A percentile compares a stretch with the other conserved stretches of the same genome.
phyloP scores from a whole-genome alignment of 2,888 invertebrate species.

The Andrena hattorfiana region DNA sequence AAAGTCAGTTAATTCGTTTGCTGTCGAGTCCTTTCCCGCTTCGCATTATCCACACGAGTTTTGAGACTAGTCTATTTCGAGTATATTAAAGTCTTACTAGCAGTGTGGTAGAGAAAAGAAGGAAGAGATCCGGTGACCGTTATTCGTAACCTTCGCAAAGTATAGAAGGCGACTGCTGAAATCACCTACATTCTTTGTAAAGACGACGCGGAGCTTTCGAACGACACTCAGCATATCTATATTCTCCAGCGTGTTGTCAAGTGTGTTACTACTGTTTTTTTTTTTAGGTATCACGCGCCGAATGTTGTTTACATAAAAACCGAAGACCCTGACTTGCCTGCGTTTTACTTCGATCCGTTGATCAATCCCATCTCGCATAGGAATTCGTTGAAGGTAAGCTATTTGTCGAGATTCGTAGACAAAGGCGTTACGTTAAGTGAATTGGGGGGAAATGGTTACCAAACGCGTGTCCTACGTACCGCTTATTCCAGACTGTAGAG shows the following conservation, averaged over 20 bases:
- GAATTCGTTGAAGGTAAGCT: conserved; percentile 91
- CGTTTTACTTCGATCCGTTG: conserved; percentile 99
- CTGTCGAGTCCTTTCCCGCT: not conserved
- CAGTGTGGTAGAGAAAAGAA: conserved; percentile 86
- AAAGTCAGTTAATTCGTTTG: not conserved
- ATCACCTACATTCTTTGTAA: conserved; percentile 84
- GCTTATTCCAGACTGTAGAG: conserved; percentile 87
- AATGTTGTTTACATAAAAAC: conserved; percentile 99
- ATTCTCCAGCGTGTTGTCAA: not conserved
- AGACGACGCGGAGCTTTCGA: not conserved
- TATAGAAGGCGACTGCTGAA: conserved; percentile 86
- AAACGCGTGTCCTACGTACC: not conserved
- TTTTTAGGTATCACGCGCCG: conserved; percentile 97
- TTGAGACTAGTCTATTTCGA: conserved; percentile 78
- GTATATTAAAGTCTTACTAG: conserved; percentile 86
- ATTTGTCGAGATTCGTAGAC: not conserved
- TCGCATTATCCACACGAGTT: conserved; percentile 81
- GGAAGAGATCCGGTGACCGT: conserved; percentile 82
- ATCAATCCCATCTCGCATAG: conserved; percentile 99
- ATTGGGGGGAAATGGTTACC: not conserved
- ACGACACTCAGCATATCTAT: not conserved
- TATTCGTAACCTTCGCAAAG: conserved; percentile 86
- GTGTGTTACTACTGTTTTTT: conserved; percentile 63
- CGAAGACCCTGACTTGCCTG: conserved; percentile 99
- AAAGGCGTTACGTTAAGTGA: not conserved